Base-by-base conservation (phyloP, 2,113 vertebrate species). In the Mola mola region DNA sequence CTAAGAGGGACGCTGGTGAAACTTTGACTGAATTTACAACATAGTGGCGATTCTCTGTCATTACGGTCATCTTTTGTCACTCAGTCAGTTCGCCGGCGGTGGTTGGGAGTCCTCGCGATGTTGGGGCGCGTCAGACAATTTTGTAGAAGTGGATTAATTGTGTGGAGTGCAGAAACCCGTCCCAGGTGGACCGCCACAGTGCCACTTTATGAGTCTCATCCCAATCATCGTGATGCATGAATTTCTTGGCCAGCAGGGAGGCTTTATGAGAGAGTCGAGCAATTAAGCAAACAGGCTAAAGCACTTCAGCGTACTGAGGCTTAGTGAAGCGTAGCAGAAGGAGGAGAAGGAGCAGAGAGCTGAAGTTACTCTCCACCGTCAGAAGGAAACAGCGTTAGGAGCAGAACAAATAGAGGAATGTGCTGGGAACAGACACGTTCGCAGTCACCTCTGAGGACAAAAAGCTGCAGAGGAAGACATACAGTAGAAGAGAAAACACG, bases 211-310 rank as follows among this genome's bases (percentile, higher is more conserved):
- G 26, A 68, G 49, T 24, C 48, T 40, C 8, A 15, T 37, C 46
- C 37, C 57, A 57, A 19, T 75, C 51, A 26, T 57, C 37, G n/a
- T 60, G 58, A 68, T 41, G 56, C 58, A 64, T 37, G 49, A 78
- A 36, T 72, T 17, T 38, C 26, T 46, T 50, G 13, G 48, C 55
- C 69, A 78, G 73, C 66, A 16, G 70, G 79, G 76, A 76, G 15
- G 50, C 72, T 44, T 66, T 67, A 65, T 74, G 74, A 64, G 78
- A 76, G 57, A n/a, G 36, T 10, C 53, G 72, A 82, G 76, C 76
- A 84, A 82, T 84, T 82, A 84, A 87, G 76, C 59, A 66, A 51
- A 61, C 52, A n/a, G 46, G 52, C 66, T 50, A 63, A 78, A 65
- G 20, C 53, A 49, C 60, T 62, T 72, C 56, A 58, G 52, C 50